Conservation (phyloP, 2,888 invertebrate species). For the Himalopsyche anomala region DNA sequence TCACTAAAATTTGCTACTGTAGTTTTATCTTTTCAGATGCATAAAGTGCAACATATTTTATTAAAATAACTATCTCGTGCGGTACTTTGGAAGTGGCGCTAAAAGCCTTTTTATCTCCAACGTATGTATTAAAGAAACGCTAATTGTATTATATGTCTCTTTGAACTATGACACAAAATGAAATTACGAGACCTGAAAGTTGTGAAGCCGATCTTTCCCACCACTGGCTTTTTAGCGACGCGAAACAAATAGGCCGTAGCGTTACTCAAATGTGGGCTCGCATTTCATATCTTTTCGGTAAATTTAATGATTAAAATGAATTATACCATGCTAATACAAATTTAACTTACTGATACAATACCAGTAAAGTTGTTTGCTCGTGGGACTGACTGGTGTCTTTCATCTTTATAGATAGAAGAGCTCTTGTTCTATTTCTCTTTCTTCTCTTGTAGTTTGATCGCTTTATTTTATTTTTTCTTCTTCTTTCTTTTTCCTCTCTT, state of each 20-base stretch:
- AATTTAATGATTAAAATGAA: no score
- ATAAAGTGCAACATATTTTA: neutral
- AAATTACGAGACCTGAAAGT: slow-evolving; percentile 9
- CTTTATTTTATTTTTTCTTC: no score
- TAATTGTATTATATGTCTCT: slow-evolving; percentile 2
- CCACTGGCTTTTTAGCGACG: neutral
- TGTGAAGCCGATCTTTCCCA: slow-evolving; percentile 15
- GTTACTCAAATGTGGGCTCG: neutral
- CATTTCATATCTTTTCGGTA: no score
- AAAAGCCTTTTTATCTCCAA: neutral
- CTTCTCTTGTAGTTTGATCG: no score
- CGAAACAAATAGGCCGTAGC: neutral
- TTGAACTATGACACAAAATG: neutral
- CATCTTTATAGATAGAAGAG: no score
- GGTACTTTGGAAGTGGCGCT: neutral
- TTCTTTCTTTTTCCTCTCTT: no score
- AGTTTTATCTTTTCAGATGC: neutral
- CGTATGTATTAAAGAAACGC: neutral
- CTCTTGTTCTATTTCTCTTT: no score
- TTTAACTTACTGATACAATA: no score
- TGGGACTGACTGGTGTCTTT: no score
- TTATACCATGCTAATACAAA: no score
- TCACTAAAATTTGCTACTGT: no score
- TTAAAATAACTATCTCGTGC: neutral
- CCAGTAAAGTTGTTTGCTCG: no score